Evolutionary conservation across 1,140 invertebrate species (phyloP), one percentile per base, ranked within the genome.

Genomic region (Caerostris extrusa): DNA sequence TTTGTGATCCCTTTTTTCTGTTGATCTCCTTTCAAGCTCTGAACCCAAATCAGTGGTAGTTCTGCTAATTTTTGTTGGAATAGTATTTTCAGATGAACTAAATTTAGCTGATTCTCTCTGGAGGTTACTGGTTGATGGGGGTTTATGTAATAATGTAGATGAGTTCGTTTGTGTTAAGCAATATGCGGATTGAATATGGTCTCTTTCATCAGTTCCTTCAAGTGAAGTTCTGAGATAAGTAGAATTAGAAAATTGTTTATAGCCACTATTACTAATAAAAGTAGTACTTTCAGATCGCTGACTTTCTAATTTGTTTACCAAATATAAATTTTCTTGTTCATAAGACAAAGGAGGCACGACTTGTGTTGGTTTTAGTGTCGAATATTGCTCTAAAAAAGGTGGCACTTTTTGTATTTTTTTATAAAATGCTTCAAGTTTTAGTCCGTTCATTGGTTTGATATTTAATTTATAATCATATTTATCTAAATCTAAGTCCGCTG

Each of bases 391-490:
- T 83, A 94, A 89, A 92, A 94, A 94, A 12, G 94, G 85, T 17
- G 94, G 88, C 5, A 93, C 81, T 87, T 95, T 94, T 57, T 94
- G 91, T 67, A 94, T 93, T 83, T 94, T 95, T 34, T 67, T 95
- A 89, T 94, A 95, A 87, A 92, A 95, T 3, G 89, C 93, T 93
- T 95, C 94, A 77, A 95, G 67, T 87, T 94, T 95, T 14, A 95
- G 87, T 10, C 89, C 94, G 53, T 95, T 95, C 94, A 95, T 95
- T 34, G 94, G 94, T 69, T 95, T 95, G 7, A 94, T 92, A 77
- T 94, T 94, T 56, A 94, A 58, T 91, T 94, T 95, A 86, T 83
- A 94, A 55, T 93, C 94, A 19, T 85, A 93, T 90, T 93, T 94
- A 61, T 94, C 94, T 3, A 93, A 55, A 90, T 94, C 93, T 17